Conservation (phyloP, 2,888 invertebrate genomes). For the Poecilus cupreus region DNA sequence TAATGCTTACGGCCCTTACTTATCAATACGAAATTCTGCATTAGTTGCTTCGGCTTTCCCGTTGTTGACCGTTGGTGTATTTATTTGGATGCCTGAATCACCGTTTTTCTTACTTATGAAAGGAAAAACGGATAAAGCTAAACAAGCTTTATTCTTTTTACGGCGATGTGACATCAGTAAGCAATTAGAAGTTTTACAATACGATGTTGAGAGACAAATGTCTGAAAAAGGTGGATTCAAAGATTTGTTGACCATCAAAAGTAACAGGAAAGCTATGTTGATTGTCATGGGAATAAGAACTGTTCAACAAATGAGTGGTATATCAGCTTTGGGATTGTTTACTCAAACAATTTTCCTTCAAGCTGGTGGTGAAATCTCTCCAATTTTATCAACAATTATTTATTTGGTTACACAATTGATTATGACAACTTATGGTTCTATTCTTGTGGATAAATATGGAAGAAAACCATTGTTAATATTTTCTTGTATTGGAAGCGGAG, state of each 20-base stretch:
- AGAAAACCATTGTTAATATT: conserved; percentile 71
- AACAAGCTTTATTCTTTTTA: conserved; percentile 64
- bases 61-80: conserved; percentile 53
- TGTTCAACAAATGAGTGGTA: conserved; percentile 67
- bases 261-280: conserved; percentile 78
- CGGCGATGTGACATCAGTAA: conserved; percentile 64
- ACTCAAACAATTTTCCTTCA: conserved; percentile 68
- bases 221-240: conserved; percentile 72
- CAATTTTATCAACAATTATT: conserved; percentile 70
- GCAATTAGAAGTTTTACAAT: conserved; percentile 65
- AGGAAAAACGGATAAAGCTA: conserved; percentile 63
- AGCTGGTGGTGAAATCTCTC: conserved; percentile 67
- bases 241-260: conserved; percentile 75
- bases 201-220: conserved; percentile 67
- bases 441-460: conserved; percentile 70
- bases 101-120: conserved; percentile 61
- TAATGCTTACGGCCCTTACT: conserved; percentile 44
- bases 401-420: conserved; percentile 71
- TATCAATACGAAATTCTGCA: conserved; percentile 48
- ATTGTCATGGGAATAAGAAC: conserved; percentile 75
- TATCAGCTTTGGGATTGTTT: conserved; percentile 66
- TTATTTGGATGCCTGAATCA: conserved; percentile 63
- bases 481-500: conserved; percentile 72
- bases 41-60: conserved; percentile 48
- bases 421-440: conserved; percentile 66